These are phyloP conservation scores for Prionace glauca DNA, from an alignment of 2,797 vertebrate species.

Conservation along the genomic window DNA sequence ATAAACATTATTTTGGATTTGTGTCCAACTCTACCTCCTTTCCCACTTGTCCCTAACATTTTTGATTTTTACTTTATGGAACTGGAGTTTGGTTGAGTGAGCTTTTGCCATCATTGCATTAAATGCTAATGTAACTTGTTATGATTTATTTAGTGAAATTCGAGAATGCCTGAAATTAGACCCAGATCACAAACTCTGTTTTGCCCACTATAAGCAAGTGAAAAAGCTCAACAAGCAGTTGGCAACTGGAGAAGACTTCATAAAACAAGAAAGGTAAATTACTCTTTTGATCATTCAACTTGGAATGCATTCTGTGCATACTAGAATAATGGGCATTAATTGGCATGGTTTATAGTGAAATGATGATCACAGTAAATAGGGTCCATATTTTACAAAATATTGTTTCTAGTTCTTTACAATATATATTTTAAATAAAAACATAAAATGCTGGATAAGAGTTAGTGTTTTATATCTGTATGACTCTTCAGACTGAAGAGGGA, in stretches of 20 bases:
- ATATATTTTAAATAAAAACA: not conserved
- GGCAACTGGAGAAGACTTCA: constrained; percentile 77
- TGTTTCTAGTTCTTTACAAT: not conserved
- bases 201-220: constrained; percentile 91
- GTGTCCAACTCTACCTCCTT: not conserved
- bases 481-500: no score
- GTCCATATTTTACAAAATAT: not conserved
- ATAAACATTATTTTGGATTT: not conserved
- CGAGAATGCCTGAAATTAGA: constrained; percentile 94
- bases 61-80: not conserved
- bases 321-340: not conserved
- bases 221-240: constrained; percentile 97
- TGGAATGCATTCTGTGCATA: not conserved
- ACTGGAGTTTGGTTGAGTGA: not conserved
- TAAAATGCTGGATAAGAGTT: no score
- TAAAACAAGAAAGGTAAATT: constrained; percentile 79
- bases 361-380: not conserved
- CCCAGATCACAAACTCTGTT: constrained; percentile 91
- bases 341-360: not conserved
- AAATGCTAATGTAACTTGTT: constrained; percentile 29
- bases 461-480: no score
- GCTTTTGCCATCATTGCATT: not conserved
- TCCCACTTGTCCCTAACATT: not conserved
- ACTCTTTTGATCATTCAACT: not conserved
- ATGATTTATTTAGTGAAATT: constrained; percentile 69